Conservation (phyloP, 2,113 vertebrate genomes). For the Morone chrysops region DNA sequence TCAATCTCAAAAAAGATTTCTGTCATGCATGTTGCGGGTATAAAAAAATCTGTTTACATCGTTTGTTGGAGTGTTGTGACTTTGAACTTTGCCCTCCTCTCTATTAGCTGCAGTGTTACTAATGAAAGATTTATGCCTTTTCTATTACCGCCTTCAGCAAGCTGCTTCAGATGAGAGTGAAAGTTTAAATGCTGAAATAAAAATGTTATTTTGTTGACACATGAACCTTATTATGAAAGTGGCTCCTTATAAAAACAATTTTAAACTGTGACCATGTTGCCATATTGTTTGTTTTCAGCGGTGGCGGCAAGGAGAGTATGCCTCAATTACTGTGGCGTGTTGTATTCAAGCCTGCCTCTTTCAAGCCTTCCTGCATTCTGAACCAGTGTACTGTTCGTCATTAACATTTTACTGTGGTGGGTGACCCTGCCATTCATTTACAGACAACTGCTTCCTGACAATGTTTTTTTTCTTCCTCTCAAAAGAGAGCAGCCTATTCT, state of each 20-base stretch:
- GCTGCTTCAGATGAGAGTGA: neutral
- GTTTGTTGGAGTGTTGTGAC: neutral
- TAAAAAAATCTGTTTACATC: conserved; percentile 6
- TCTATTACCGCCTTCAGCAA: neutral
- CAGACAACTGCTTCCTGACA: conserved; percentile 81
- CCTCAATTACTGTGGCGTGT: conserved; percentile 47
- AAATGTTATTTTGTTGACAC: conserved; percentile 31
- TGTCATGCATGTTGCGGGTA: conserved; percentile 3
- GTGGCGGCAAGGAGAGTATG: neutral
- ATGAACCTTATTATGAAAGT: conserved; percentile 19
- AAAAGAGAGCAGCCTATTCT: conserved; percentile 69
- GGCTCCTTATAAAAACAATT: neutral
- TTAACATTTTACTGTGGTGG: conserved; percentile 79
- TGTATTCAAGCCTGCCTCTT: conserved; percentile 43
- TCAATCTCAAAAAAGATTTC: conserved; percentile 10
- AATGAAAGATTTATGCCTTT: neutral
- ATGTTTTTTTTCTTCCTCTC: conserved; percentile 74
- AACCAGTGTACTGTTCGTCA: conserved; percentile 71
- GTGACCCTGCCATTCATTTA: conserved; percentile 84
- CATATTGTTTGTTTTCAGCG: conserved; percentile 38
- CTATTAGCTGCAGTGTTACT: neutral
- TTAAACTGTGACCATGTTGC: conserved; percentile 1
- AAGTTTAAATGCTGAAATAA: conserved; percentile 13
- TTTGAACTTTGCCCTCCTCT: conserved; percentile 12
- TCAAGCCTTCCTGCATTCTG: conserved; percentile 58